Evolutionary conservation across 2,113 vertebrate genomes (phyloP), one percentile per base, ranked within the genome.

Genomic region (Ceyx cyanopectus): DNA sequence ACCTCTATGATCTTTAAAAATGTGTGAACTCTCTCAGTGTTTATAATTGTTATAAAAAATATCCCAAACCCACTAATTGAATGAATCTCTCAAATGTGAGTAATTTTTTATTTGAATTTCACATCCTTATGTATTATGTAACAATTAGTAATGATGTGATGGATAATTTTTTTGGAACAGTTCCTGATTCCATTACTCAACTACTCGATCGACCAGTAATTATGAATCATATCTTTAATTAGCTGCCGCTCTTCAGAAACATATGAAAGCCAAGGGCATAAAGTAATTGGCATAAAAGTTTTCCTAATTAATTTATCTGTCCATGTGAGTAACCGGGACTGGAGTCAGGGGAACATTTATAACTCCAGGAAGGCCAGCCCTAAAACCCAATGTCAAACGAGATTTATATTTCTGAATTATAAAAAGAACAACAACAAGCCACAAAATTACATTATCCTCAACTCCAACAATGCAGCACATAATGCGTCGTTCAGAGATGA

Each of bases 301-400:
- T 98, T 98, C 97, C 98, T 98, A 99, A 99, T 99, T 98, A 99
- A 99, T 99, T 98, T 99, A 98, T 99, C 98, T 98, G 98, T 97
- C 98, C 97, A 76, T 98, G 97, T 98, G 98, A 98, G 98, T 98
- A 98, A 98, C 98, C 97, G 90, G 97, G 98, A 98, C 97, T 97
- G 97, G 98, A 98, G 98, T 98, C 97, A 97, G 92, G 97, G 98
- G 98, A 98, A 98, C 98, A 98, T 99, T 98, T 98, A 98, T 98
- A 98, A 98, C 97, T 98, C 96, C 95, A 92, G 95, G 96, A 98
- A 98, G 98, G 96, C 98, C 97, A 97, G 96, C 97, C 97, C 96
- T 97, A 98, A 97, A 96, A 96, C 97, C 96, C 95, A 95, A 95
- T 97, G 97, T 98, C 97, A 98, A 97, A 95, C 7, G 95, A 98